Conservation (phyloP, 1,140 invertebrate genomes). For the Caenorhabditis tropicalis region DNA sequence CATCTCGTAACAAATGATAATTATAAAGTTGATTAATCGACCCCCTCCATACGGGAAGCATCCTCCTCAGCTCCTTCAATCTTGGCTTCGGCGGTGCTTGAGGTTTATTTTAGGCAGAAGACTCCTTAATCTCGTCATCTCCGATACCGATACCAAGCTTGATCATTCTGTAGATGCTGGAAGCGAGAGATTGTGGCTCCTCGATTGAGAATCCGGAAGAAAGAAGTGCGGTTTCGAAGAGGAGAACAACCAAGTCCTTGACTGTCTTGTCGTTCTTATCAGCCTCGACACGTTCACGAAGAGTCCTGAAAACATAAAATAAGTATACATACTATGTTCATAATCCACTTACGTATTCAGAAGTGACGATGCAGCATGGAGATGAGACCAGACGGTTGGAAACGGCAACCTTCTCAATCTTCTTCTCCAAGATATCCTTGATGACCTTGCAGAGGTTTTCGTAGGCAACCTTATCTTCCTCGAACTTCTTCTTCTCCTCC, state of each 20-base stretch:
- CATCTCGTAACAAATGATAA: slow-evolving; percentile 43
- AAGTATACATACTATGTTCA: not conserved
- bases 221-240: slow-evolving; percentile 89
- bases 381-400: slow-evolving; percentile 91
- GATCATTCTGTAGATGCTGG: slow-evolving; percentile 84
- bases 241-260: slow-evolving; percentile 87
- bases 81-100: slow-evolving; percentile 73
- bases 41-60: slow-evolving; percentile 96
- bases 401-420: slow-evolving; percentile 91
- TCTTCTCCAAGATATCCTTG: slow-evolving; percentile 96
- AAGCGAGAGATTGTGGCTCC: slow-evolving; percentile 78
- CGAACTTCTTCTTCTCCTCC: slow-evolving; percentile 93
- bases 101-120: slow-evolving; percentile 73
- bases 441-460: slow-evolving; percentile 95
- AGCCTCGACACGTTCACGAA: slow-evolving; percentile 87
- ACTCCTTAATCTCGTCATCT: slow-evolving; percentile 80
- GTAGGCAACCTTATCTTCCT: slow-evolving; percentile 86
- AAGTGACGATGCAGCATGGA: slow-evolving; percentile 97
- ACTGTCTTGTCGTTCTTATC: slow-evolving; percentile 98
- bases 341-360: slow-evolving; percentile 81
- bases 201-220: slow-evolving; percentile 90
- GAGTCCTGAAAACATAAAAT: slow-evolving; percentile 73
- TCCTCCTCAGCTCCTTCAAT: slow-evolving; percentile 87
- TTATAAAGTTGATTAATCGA: slow-evolving; percentile 80
- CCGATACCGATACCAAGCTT: slow-evolving; percentile 87